phyloP scores from a whole-genome alignment of 2,888 invertebrate species.

The Agrotis puta region DNA sequence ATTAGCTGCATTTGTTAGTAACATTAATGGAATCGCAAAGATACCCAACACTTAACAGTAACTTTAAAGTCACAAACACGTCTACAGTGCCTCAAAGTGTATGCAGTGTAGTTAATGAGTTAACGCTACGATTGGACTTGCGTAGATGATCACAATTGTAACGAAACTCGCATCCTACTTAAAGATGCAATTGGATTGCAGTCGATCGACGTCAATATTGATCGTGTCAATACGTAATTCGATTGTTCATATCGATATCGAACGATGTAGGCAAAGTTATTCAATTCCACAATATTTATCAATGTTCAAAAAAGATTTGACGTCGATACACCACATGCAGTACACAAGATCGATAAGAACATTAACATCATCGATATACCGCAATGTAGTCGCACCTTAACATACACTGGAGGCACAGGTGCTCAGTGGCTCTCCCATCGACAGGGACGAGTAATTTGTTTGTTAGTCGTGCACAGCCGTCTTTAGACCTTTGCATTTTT shows the following conservation, averaged over 20 bases:
- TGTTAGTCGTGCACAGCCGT: slow-evolving; percentile 83
- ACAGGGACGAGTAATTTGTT: slow-evolving; percentile 64
- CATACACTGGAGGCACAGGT: slow-evolving; percentile 46
- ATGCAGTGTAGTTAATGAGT: slow-evolving; percentile 32
- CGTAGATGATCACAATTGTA: slow-evolving; percentile 28
- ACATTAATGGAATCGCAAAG: slow-evolving; percentile 26
- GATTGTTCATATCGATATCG: not conserved
- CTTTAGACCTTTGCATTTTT: slow-evolving; percentile 82
- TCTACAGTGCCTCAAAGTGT: slow-evolving; percentile 56
- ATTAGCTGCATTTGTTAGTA: slow-evolving; percentile 37
- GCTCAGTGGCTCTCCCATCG: slow-evolving; percentile 64
- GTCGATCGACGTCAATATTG: slow-evolving; percentile 8
- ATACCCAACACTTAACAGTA: slow-evolving; percentile 51
- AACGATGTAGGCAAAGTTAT: not conserved
- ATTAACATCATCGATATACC: not conserved
- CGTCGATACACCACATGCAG: not conserved
- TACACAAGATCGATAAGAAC: not conserved
- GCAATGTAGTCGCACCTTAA: slow-evolving; percentile 20
- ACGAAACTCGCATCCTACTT: slow-evolving; percentile 18
- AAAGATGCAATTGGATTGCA: slow-evolving; percentile 19
- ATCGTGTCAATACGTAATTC: not conserved
- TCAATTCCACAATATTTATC: not conserved
- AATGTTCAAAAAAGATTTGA: not conserved
- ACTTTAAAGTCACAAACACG: slow-evolving; percentile 57
- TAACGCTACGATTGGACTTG: slow-evolving; percentile 13